These are phyloP conservation scores for Thecophora atra DNA, from an alignment of 2,888 invertebrate species.

Conservation along the genomic window DNA sequence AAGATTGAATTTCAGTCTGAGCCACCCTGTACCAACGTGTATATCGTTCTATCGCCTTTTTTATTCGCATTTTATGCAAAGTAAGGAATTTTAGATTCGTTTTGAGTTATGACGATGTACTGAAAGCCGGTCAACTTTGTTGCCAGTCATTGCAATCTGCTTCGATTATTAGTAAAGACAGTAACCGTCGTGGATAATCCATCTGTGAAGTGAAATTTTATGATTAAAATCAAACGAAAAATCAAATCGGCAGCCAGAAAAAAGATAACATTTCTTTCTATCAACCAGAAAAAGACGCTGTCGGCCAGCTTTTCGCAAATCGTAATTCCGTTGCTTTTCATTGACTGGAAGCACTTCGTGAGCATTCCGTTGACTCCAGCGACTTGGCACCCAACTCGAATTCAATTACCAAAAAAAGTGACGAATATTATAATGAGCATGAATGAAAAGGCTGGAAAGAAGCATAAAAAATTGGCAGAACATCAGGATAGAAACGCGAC, in stretches of 20 bases:
- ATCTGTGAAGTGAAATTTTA: neutral
- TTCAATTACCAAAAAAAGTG: neutral
- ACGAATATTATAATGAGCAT: slow-evolving; percentile 3
- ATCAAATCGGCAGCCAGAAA: neutral
- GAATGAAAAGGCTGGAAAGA: neutral
- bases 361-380: neutral
- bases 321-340: too few relatives aligned
- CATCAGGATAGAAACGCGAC: neutral
- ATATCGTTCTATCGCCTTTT: neutral
- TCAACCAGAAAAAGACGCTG: too few relatives aligned
- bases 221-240: slow-evolving; percentile 10
- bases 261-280: neutral
- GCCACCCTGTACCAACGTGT: too few relatives aligned
- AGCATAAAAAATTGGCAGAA: neutral
- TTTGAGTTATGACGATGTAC: neutral
- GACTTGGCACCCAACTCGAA: neutral
- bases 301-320: too few relatives aligned
- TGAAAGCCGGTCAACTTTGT: too few relatives aligned
- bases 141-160: too few relatives aligned
- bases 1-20: too few relatives aligned
- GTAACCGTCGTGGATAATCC: neutral
- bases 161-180: too few relatives aligned
- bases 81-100: neutral
- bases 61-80: slow-evolving; percentile 5
- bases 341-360: too few relatives aligned